Percentiles rank a stretch among this genome's conserved stretches.
Evolutionary conservation across 2,113 vertebrate genomes (phyloP).

Genomic region (Urocolius indicus): DNA sequence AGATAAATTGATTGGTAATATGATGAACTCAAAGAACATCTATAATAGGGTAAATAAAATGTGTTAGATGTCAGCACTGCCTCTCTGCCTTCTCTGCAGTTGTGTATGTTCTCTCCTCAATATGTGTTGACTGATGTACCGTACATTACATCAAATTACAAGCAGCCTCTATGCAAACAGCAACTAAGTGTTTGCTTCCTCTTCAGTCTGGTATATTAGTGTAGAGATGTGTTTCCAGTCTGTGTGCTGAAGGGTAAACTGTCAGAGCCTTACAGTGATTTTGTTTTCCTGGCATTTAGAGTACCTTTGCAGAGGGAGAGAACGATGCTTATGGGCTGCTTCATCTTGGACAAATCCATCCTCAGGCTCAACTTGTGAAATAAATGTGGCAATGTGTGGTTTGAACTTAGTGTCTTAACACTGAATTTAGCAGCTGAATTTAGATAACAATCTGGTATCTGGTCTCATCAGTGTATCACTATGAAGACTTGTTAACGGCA

Average conservation of each 20-base stretch:
- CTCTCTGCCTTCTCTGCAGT: background rate
- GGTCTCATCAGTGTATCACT: conserved; percentile 68
- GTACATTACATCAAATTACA: conserved; percentile 54
- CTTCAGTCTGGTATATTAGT: background rate
- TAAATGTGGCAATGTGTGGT: conserved; percentile 65
- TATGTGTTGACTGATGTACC: conserved; percentile 57
- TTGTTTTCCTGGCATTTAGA: conserved; percentile 53
- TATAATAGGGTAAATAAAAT: conserved; percentile 67
- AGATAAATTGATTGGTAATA: conserved; percentile 70
- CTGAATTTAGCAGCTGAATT: conserved; percentile 73
- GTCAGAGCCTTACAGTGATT: conserved; percentile 42
- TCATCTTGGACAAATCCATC: conserved; percentile 54
- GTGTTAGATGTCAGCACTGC: conserved; percentile 38
- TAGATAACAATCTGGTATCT: conserved; percentile 74
- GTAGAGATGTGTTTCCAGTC: background rate
- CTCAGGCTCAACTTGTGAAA: conserved; percentile 65
- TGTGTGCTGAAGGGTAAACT: conserved; percentile 39
- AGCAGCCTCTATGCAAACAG: conserved; percentile 58
- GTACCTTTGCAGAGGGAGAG: conserved; percentile 29
- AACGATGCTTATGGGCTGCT: conserved; percentile 49
- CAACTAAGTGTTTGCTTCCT: conserved; percentile 48
- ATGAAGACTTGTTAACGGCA: conserved; percentile 65
- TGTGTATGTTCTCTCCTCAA: background rate
- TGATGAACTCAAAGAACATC: conserved; percentile 66
- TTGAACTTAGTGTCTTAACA: conserved; percentile 70